These are phyloP conservation scores for Margaritifera margaritifera DNA, from an alignment of 2,888 invertebrate genomes.

Conservation along the genomic window DNA sequence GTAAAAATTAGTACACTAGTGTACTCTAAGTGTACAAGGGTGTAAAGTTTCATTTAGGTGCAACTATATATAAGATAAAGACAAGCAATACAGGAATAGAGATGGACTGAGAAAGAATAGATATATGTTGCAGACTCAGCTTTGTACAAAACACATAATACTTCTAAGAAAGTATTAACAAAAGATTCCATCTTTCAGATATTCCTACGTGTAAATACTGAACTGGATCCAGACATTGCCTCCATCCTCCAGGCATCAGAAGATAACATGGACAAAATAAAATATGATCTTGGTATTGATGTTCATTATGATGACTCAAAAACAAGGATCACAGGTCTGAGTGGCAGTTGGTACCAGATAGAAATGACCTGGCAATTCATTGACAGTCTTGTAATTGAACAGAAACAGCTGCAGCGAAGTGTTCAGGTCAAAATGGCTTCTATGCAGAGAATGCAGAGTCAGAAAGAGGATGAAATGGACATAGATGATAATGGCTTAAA, in stretches of 20 bases:
- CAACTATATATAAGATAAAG: no score
- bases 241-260: slow-evolving; percentile 27
- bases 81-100: no score
- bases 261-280: slow-evolving; percentile 23
- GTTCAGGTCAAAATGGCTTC: no score
- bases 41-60: no score
- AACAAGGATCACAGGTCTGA: slow-evolving; percentile 7
- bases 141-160: background rate
- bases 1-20: no score
- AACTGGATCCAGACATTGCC: slow-evolving; percentile 28
- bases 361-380: slow-evolving; percentile 47
- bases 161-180: background rate
- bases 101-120: background rate
- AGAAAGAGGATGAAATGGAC: no score
- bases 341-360: slow-evolving; percentile 40
- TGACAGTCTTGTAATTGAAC: slow-evolving; percentile 32
- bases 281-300: slow-evolving; percentile 17
- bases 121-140: background rate
- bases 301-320: slow-evolving; percentile 14
- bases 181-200: slow-evolving; percentile 18
- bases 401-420: slow-evolving; percentile 3
- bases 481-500: no score
- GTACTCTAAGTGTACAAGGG: no score
- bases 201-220: slow-evolving; percentile 25
- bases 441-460: no score